Evolutionary conservation across 2,888 invertebrate species (phyloP).

Genomic region (Mythimna ferrago): DNA sequence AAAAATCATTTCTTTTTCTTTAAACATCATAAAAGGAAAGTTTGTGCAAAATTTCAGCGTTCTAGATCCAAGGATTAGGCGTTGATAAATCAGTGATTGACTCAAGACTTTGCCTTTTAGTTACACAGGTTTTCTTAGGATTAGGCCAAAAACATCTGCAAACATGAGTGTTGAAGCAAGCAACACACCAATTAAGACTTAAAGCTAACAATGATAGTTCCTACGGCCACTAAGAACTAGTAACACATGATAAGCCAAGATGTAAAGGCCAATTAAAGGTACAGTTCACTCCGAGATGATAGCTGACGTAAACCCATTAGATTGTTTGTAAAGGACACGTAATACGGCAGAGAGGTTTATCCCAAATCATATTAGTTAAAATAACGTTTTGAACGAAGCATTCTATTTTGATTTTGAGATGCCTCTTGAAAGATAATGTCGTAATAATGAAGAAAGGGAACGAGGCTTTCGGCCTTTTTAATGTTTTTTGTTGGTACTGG

Average conservation of each 20-base stretch:
- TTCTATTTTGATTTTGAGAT: constrained; percentile 29
- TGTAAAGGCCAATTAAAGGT: constrained; percentile 26
- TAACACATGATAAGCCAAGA: constrained; percentile 1
- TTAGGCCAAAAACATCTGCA: no score
- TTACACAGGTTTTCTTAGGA: no score
- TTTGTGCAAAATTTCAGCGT: no score
- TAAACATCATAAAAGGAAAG: no score
- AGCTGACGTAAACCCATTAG: constrained; percentile 45
- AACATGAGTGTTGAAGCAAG: no score
- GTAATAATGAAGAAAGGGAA: constrained; percentile 36
- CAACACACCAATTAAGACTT: no score
- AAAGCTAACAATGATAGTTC: background rate
- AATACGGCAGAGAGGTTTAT: constrained; percentile 43
- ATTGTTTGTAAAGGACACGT: constrained; percentile 52
- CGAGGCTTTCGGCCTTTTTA: background rate
- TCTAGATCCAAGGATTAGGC: no score
- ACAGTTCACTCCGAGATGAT: constrained; percentile 34
- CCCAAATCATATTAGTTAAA: constrained; percentile 53
- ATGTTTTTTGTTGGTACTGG: background rate
- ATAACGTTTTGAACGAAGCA: constrained; percentile 24
- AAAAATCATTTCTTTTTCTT: no score
- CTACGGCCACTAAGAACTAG: background rate
- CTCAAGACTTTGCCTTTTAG: no score
- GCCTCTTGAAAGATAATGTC: constrained; percentile 26
- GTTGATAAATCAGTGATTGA: no score